Base-by-base conservation (phyloP, 2,888 invertebrate genomes). In the Acronicta leporina region DNA sequence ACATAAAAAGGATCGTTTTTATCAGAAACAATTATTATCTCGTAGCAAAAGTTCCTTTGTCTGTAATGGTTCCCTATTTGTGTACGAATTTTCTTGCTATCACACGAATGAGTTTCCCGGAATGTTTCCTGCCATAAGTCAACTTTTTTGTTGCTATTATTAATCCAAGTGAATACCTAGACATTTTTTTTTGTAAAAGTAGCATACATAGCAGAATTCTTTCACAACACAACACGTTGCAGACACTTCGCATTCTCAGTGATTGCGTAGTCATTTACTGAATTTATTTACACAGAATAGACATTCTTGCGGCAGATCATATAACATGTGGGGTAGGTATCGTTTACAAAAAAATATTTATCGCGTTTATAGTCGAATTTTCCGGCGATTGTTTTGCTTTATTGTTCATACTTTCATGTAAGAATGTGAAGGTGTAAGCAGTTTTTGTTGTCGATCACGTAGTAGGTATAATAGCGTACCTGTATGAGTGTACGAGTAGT, bases 251-350 rank as follows among this genome's bases (percentile, higher is more conserved):
- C 83, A 89, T 89, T 90, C 85, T 80, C 77, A 57, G 63, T 74
- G 77, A 78, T 85, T 87, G 84, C 84, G 82, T 85, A 85, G 76
- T 74, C 67, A 63, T 79, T 80, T 79, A 79, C 72, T 82, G 80
- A 85, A 84, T 87, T 84, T 87, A 85, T 87, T 88, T 87, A 84
- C 86, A 86, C 83, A 83, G 81, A 87, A 85, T 86, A 84, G 77
- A 83, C 84, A 87, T 87, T 87, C 85, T 82, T 80, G 75, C 75
- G 77, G 78, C 78, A 79, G 84, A 86, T 90, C 90, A 81, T 82
- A 83, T 90, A 75, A 83, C 87, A 68, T 68, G 72, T 55, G 78
- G 72, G 71, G 80, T 83, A 79, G 71, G 80, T 83, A 79, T 85
- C 84, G 68, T 68, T 84, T 86, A 82, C 83, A 83, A 81, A 82